Evolutionary conservation across 2,113 vertebrate species (phyloP).

Genomic region (Ciconia stormi): DNA sequence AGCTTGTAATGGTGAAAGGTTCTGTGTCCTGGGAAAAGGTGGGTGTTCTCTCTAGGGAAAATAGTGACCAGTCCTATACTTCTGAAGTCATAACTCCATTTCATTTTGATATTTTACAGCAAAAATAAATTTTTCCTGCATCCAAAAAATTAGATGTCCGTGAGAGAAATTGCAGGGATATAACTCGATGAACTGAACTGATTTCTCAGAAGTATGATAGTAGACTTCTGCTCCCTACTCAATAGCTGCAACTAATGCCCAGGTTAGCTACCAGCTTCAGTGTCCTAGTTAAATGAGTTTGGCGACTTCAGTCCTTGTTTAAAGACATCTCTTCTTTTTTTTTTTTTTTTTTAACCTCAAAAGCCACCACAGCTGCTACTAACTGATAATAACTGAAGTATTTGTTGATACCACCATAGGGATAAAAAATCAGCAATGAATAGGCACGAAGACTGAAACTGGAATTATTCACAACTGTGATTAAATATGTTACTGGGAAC

Average conservation of each 20-base stretch:
- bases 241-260: not conserved
- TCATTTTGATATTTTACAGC: not conserved
- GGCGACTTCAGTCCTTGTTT: not conserved
- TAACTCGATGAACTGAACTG: not conserved
- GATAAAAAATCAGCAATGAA: not conserved
- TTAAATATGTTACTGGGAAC: not conserved
- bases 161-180: not conserved
- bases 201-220: not conserved
- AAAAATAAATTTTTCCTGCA: not conserved
- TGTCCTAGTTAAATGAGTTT: not conserved
- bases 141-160: not conserved
- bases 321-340: not conserved
- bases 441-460: not conserved
- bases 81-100: not conserved
- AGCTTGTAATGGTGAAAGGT: not conserved
- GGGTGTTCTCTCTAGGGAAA: not conserved
- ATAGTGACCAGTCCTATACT: not conserved
- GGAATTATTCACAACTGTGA: not conserved
- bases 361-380: not conserved
- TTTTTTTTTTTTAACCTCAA: not conserved
- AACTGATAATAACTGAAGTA: not conserved
- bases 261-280: not conserved
- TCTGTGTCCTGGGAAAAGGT: accelerated
- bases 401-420: not conserved
- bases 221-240: not conserved